Percentiles rank a stretch among this genome's conserved stretches.
These are phyloP conservation scores for Drosophila repletoides DNA, from an alignment of 1,140 invertebrate species.

Conservation along the genomic window DNA sequence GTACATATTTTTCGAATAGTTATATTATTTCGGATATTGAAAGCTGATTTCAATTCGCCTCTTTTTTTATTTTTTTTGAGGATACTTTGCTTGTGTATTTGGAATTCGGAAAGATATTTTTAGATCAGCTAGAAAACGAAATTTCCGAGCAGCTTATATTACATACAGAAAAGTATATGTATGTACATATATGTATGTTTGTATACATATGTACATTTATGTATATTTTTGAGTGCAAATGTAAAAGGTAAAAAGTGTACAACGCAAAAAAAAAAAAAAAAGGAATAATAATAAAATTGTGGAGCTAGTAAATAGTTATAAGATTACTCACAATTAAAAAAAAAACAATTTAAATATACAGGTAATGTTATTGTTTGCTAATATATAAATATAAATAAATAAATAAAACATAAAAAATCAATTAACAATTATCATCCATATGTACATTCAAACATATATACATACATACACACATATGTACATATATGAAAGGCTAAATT, in stretches of 20 bases:
- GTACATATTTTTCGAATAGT: background rate
- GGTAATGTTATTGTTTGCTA: no score
- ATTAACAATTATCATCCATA: no score
- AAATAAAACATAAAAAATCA: no score
- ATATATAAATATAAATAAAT: no score
- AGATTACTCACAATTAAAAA: no score
- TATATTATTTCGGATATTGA: constrained; percentile 15
- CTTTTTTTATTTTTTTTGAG: constrained; percentile 27
- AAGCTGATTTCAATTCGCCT: constrained; percentile 44
- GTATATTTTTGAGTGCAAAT: constrained; percentile 10
- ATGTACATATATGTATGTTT: constrained; percentile 1
- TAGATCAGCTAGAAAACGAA: constrained; percentile 62
- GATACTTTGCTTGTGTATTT: constrained; percentile 67
- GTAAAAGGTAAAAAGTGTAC: no score
- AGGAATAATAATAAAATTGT: no score
- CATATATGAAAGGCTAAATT: constrained; percentile 17
- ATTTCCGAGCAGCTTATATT: constrained; percentile 75
- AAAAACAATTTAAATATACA: no score
- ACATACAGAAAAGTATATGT: constrained; percentile 37
- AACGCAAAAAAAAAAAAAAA: no score
- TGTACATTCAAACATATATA: constrained; percentile 1
- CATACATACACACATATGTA: constrained; percentile 1
- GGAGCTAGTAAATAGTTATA: no score
- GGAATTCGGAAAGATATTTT: constrained; percentile 75
- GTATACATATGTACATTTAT: constrained; percentile 3